These are phyloP conservation scores for Galleria mellonella DNA, from an alignment of 1,140 invertebrate genomes.

Conservation along the genomic window DNA sequence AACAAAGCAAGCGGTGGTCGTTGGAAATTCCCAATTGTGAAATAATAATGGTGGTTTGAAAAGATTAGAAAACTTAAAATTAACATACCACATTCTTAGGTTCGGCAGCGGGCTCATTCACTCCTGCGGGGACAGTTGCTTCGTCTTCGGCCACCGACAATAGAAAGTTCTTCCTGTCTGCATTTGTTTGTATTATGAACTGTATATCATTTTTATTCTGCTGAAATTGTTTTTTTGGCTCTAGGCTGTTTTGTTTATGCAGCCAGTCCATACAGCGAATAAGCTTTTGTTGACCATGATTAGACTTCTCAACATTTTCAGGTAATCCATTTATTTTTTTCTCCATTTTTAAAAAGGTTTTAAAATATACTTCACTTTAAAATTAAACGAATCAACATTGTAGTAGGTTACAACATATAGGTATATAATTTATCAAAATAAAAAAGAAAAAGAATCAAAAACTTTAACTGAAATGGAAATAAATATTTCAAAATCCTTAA, in stretches of 20 bases:
- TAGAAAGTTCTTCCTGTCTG: conserved; percentile 48
- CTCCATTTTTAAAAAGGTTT: conserved; percentile 8
- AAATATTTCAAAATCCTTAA: too few relatives aligned
- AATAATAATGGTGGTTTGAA: too few relatives aligned
- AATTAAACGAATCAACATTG: too few relatives aligned
- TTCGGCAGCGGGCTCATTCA: conserved; percentile 33
- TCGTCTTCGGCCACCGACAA: conserved; percentile 41
- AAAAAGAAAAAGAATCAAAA: too few relatives aligned
- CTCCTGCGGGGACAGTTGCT: conserved; percentile 40
- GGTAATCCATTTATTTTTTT: not conserved
- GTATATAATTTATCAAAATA: too few relatives aligned
- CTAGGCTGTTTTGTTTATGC: conserved; percentile 41
- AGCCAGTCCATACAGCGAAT: conserved; percentile 43
- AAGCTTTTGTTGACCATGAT: conserved; percentile 11
- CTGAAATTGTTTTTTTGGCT: conserved; percentile 30
- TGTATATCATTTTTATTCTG: conserved; percentile 55
- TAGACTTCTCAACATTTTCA: conserved; percentile 4
- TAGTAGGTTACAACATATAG: too few relatives aligned
- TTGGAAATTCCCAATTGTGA: too few relatives aligned
- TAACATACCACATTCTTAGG: conserved; percentile 41
- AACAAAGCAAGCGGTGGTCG: too few relatives aligned
- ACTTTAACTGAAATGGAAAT: too few relatives aligned
- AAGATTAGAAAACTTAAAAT: too few relatives aligned
- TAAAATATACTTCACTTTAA: too few relatives aligned
- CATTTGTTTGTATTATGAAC: conserved; percentile 53